Evolutionary conservation across 2,888 invertebrate genomes (phyloP), one percentile per base, ranked within the genome.

Genomic region (Magallana nippona): DNA sequence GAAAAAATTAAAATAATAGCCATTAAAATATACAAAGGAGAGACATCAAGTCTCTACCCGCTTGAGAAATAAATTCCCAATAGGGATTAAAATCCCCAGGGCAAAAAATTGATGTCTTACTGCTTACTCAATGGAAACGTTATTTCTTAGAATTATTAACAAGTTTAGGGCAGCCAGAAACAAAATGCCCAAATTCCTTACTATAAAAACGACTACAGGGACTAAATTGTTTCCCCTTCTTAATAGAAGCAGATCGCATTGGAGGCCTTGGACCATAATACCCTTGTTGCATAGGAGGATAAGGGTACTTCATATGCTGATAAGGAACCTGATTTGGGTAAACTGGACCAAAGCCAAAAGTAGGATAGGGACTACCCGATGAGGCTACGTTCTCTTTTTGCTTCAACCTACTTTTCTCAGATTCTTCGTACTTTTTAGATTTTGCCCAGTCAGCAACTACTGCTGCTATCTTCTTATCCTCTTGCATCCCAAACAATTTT

Each of bases 381-480:
- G 78, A 15, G 27, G 22, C 10, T n/a, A n/a, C n/a, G 71, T 84
- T 81, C 27, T 58, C 60, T 56, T 63, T 82, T 13, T 13, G 19
- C 15, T 79, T 71, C 0, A 32, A 11, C 63, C 79, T 84, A 1
- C 17, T n/a, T 56, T 82, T 84, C 11, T 84, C 79, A 27, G 60
- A 17, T 17, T 56, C 32, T 63, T 81, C 84, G 58, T 84, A 84
- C 44, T 84, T 84, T 55, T 82, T 84, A 10, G 77, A 55, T n/a
- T 85, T 85, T 57, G 82, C 82, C 80, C 82, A 84, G 56, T 82
- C 84, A 15, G 84, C 82, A 17, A 82, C 77, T 2, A 78, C 22
- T 19, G 85, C 83, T 17, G 81, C 79, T 44, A 81, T 85, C 57
- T 85, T 85, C 57, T 85, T 83, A 63, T 85, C 85, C 55, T 81